These are phyloP conservation scores for Germaria angustata DNA, from an alignment of 2,888 invertebrate species.

Conservation along the genomic window DNA sequence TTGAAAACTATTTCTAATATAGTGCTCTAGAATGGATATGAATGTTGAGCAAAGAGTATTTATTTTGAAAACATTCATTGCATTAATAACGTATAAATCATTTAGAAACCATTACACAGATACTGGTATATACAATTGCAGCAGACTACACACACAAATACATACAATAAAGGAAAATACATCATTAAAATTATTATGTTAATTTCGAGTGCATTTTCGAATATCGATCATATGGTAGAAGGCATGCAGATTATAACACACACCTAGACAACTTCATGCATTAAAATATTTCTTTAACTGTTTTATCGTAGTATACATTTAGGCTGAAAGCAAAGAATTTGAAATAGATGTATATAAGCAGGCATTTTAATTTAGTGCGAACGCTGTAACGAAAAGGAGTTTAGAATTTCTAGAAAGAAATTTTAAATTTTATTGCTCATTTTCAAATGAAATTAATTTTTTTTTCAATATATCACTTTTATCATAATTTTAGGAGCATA, in stretches of 20 bases:
- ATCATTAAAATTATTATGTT: conserved; percentile 55
- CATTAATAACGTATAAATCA: conserved; percentile 23
- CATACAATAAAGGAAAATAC: conserved; percentile 4
- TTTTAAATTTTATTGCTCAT: no score
- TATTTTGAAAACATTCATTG: conserved; percentile 13
- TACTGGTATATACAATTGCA: background rate
- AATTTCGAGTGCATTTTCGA: conserved; percentile 50
- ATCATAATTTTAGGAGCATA: no score
- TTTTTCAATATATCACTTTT: no score
- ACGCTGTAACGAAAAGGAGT: background rate
- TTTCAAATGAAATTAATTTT: no score
- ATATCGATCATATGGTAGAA: conserved; percentile 45
- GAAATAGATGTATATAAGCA: background rate
- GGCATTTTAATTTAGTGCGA: background rate
- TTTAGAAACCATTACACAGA: background rate
- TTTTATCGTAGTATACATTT: conserved; percentile 10
- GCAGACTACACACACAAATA: background rate
- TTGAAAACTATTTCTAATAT: conserved; percentile 12
- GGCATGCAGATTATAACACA: background rate
- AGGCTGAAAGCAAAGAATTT: background rate
- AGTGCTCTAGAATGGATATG: background rate
- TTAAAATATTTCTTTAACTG: conserved; percentile 13
- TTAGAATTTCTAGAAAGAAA: no score
- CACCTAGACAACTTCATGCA: background rate
- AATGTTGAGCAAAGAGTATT: background rate